Conservation (phyloP, 2,888 invertebrate species). For the Chloroclystis v-ata region DNA sequence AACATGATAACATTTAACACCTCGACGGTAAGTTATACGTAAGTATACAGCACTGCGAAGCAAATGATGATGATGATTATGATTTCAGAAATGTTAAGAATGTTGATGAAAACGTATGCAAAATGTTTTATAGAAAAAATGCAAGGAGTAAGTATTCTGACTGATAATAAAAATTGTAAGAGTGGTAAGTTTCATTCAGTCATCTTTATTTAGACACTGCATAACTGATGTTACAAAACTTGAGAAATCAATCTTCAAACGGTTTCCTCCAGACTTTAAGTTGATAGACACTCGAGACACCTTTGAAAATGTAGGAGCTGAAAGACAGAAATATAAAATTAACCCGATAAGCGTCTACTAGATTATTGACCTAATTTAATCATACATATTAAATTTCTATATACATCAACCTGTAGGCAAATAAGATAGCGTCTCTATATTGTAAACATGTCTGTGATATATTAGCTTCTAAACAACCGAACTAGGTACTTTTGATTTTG, state of each 20-base stretch:
- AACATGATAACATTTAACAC: no score
- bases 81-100: slow-evolving; percentile 32
- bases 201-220: slow-evolving; percentile 58
- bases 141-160: slow-evolving; percentile 19
- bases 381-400: no score
- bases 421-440: no score
- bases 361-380: no score
- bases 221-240: slow-evolving; percentile 65
- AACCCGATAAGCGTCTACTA: no score
- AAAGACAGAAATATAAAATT: no score
- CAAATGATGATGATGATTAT: slow-evolving; percentile 11
- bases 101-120: slow-evolving; percentile 12
- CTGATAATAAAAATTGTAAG: neutral
- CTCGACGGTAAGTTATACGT: no score
- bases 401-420: no score
- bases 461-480: no score
- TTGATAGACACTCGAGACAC: slow-evolving; percentile 79
- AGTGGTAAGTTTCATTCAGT: slow-evolving; percentile 25
- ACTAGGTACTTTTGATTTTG: no score
- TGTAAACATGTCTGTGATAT: no score
- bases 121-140: slow-evolving; percentile 2
- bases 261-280: slow-evolving; percentile 77
- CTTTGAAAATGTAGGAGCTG: slow-evolving; percentile 79
- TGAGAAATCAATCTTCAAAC: slow-evolving; percentile 78
- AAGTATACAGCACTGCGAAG: no score